A percentile compares a stretch with the other conserved stretches of the same genome.
Conservation (phyloP, 2,888 invertebrate species). For the Brachylomia viminalis region DNA sequence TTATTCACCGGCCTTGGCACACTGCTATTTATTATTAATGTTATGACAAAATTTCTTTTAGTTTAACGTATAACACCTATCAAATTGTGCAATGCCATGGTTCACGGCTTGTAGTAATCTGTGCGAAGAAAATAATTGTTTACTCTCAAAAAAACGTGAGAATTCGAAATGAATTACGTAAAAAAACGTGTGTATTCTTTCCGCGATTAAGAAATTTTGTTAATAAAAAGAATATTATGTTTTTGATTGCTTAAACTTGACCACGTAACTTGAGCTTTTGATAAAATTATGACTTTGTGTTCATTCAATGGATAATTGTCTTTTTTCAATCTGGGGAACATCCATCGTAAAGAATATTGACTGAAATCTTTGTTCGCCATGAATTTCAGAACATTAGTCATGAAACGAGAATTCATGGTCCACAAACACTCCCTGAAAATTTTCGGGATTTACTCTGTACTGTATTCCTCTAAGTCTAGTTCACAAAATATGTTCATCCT, state of each 20-base stretch:
- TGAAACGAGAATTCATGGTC: background rate
- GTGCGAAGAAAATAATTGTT: conserved; percentile 40
- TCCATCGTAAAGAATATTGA: background rate
- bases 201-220: conserved; percentile 51
- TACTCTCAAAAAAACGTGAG: conserved; percentile 43
- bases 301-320: background rate
- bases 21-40: conserved; percentile 54
- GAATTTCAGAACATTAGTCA: background rate
- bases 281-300: conserved; percentile 4
- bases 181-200: conserved; percentile 46
- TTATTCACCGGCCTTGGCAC: conserved; percentile 71
- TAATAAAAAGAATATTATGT: conserved; percentile 31
- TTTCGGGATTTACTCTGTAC: background rate
- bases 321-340: background rate
- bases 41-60: conserved; percentile 55
- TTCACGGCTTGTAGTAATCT: conserved; percentile 39
- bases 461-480: background rate
- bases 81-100: conserved; percentile 56
- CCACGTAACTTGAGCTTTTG: conserved; percentile 37
- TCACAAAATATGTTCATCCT: background rate
- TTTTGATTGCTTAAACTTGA: conserved; percentile 42
- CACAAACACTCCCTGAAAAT: background rate
- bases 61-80: conserved; percentile 63
- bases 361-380: background rate
- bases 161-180: conserved; percentile 50